phyloP scores from a whole-genome alignment of 1,140 invertebrate genomes.

The Nixonia krombeini region DNA sequence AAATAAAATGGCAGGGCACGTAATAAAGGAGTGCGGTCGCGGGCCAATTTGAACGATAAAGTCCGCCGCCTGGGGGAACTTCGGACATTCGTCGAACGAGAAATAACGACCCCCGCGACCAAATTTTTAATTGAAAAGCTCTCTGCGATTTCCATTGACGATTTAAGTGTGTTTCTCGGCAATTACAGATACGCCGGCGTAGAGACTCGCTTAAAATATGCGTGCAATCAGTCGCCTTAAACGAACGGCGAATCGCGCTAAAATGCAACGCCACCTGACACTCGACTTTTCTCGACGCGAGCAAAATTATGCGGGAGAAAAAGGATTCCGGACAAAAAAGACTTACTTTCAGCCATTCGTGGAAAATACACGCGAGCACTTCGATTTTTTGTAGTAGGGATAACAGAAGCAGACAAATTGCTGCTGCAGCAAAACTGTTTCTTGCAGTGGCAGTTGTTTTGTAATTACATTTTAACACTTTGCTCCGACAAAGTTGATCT shows the following conservation, averaged over 20 bases:
- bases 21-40: conserved; percentile 25
- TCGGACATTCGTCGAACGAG: conserved; percentile 15
- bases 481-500: no score
- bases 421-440: no score
- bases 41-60: conserved; percentile 40
- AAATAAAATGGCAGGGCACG: conserved; percentile 33
- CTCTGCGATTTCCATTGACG: conserved; percentile 27
- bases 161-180: conserved; percentile 32
- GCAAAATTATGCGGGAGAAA: background rate
- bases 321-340: no score
- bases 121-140: conserved; percentile 27
- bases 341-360: no score
- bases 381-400: no score
- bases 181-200: conserved; percentile 37
- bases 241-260: background rate
- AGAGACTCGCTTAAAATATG: conserved; percentile 12
- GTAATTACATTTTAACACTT: no score
- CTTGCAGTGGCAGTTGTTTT: no score
- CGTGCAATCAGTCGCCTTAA: conserved; percentile 16
- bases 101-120: conserved; percentile 27
- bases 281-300: background rate
- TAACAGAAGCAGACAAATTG: no score
- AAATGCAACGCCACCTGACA: background rate
- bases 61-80: conserved; percentile 20
- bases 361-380: no score